A percentile compares a stretch with the other conserved stretches of the same genome.
These are phyloP conservation scores for Punctoribates punctum DNA, from an alignment of 2,888 invertebrate species.

Conservation along the genomic window DNA sequence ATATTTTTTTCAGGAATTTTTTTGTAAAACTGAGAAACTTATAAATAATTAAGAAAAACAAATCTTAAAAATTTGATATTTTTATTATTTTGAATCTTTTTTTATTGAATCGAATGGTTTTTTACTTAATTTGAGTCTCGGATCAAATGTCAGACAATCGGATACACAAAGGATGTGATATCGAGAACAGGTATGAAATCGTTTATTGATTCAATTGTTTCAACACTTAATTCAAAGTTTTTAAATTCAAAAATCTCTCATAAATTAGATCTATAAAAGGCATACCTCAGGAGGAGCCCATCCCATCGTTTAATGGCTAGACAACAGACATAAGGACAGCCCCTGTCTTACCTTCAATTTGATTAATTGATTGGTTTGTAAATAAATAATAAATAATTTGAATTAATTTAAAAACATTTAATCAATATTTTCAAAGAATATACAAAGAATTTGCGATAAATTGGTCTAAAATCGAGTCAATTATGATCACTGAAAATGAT, in stretches of 20 bases:
- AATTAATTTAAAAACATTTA: neutral
- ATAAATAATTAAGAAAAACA: too few species aligned
- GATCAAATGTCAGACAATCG: neutral
- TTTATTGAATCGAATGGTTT: neutral
- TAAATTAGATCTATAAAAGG: too few species aligned
- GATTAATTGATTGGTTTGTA: too few species aligned
- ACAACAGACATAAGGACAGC: too few species aligned
- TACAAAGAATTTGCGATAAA: neutral
- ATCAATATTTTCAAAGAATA: neutral
- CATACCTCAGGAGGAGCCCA: too few species aligned
- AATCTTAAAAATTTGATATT: neutral
- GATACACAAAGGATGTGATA: neutral
- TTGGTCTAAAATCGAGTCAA: neutral
- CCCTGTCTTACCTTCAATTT: too few species aligned
- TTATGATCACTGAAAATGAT: slow-evolving; percentile 68
- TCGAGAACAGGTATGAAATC: neutral
- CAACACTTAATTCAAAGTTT: too few species aligned
- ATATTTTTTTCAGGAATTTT: too few species aligned
- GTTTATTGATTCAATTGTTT: neutral
- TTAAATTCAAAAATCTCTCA: too few species aligned
- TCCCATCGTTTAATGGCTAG: too few species aligned
- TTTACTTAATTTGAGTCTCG: neutral
- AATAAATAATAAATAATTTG: too few species aligned
- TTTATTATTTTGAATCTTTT: neutral
- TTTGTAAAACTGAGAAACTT: too few species aligned